Evolutionary conservation across 2,888 invertebrate species (phyloP).

Genomic region (Pardosa pseudoannulata): DNA sequence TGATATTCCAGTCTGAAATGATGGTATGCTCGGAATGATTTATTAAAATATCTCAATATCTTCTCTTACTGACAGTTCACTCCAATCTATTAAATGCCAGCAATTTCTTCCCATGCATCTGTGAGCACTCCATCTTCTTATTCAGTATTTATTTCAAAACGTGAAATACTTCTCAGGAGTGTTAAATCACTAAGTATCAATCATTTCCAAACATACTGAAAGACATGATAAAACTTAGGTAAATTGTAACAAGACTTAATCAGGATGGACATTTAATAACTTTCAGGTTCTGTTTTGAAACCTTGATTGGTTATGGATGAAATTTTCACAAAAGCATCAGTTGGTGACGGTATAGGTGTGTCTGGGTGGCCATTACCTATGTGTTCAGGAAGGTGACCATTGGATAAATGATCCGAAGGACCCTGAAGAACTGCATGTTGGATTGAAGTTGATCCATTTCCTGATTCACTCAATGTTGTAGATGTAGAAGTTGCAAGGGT

Average conservation of each 20-base stretch:
- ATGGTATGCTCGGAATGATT: no score
- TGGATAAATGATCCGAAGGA: constrained; percentile 60
- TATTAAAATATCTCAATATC: no score
- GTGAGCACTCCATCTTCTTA: no score
- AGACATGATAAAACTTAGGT: neutral
- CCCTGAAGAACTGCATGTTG: constrained; percentile 52
- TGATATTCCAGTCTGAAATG: no score
- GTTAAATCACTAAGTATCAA: neutral
- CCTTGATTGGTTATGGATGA: constrained; percentile 51
- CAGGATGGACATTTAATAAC: neutral
- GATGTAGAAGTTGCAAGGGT: constrained; percentile 15
- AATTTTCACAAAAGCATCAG: constrained; percentile 55
- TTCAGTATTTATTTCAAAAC: neutral
- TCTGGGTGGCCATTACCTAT: constrained; percentile 72
- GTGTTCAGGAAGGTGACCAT: constrained; percentile 59
- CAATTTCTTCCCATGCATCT: no score
- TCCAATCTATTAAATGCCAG: no score
- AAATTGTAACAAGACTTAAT: neutral
- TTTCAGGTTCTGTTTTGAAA: constrained; percentile 67
- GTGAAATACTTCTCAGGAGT: neutral
- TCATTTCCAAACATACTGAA: neutral
- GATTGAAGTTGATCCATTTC: constrained; percentile 27
- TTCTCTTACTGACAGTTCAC: no score
- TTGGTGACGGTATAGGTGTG: constrained; percentile 73
- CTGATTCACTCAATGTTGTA: constrained; percentile 6